These are phyloP conservation scores for Acrocephalus kingi DNA, from an alignment of 2,113 vertebrate species.

Conservation along the genomic window DNA sequence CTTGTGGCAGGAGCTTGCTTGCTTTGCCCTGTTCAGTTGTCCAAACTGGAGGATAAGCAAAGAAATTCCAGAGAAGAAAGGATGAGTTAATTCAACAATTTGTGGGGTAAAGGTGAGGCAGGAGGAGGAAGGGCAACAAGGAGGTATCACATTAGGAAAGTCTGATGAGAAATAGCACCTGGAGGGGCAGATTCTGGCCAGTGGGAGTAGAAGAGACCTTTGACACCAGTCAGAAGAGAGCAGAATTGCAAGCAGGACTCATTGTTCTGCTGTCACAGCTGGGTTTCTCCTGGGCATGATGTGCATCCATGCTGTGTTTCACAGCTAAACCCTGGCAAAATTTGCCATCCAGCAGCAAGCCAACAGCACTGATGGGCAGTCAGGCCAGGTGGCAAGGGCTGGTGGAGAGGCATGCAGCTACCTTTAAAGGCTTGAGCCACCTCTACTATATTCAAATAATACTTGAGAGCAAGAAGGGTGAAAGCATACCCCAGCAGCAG, in stretches of 20 bases:
- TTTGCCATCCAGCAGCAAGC: neutral
- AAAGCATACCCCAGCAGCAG: neutral
- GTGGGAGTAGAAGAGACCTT: neutral
- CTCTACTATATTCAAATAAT: neutral
- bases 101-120: neutral
- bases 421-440: neutral
- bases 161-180: neutral
- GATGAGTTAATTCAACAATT: neutral
- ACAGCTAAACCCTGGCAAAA: neutral
- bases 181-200: neutral
- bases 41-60: neutral
- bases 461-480: neutral
- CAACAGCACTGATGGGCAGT: rapidly evolving
- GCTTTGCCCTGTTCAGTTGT: neutral
- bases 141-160: neutral
- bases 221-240: neutral
- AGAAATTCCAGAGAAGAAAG: neutral
- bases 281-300: neutral
- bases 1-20: neutral
- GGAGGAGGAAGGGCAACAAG: neutral
- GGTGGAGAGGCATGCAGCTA: neutral
- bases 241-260: neutral
- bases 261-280: rapidly evolving
- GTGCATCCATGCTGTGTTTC: neutral
- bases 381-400: neutral